Evolutionary conservation across 2,113 vertebrate species (phyloP), one percentile per base, ranked within the genome.

Genomic region (Labrus mixtus): DNA sequence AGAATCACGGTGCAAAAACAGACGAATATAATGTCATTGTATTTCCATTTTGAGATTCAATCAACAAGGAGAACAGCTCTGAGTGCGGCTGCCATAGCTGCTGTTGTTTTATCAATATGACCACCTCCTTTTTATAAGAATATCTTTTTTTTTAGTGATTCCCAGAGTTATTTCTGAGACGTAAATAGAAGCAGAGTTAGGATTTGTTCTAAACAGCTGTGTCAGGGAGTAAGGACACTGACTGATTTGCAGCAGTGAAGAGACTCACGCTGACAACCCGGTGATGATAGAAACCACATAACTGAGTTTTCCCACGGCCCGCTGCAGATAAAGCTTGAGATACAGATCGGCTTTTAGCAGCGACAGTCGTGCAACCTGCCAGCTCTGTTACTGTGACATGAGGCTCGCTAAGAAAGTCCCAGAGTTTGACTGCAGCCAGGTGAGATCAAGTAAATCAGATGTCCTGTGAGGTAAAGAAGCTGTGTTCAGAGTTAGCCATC

Each of bases 391-490:
- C 46, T 20, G 0, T 17, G 58, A 65, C 67, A n/a, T 72, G 7
- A 2, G 45, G 25, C 36, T 43, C 15, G 29, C 54, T 65, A 0
- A 68, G n/a, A 9, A 20, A 0, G 3, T 65, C 22, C 16, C 23
- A n/a, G 13, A 79, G 20, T 4, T 69, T 56, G n/a, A 8, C 15
- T 51, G 54, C 62, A 58, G 51, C 37, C 63, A 61, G 74, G 45
- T 73, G 74, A 83, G 77, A 74, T 81, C 76, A 58, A 58, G 62
- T 41, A 64, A 70, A 74, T 46, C 48, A 50, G 54, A 84, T 73
- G 56, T 51, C 3, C 65, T 41, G 70, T 69, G 53, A 61, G 62
- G 20, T 56, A 20, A 48, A 51, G 73, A 68, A 68, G 69, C 25
- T 20, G 29, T 8, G 22, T 62, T 58, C 64, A 58, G 79, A 37